Conservation (phyloP, 2,888 invertebrate species). For the Diachrysia chrysitis region DNA sequence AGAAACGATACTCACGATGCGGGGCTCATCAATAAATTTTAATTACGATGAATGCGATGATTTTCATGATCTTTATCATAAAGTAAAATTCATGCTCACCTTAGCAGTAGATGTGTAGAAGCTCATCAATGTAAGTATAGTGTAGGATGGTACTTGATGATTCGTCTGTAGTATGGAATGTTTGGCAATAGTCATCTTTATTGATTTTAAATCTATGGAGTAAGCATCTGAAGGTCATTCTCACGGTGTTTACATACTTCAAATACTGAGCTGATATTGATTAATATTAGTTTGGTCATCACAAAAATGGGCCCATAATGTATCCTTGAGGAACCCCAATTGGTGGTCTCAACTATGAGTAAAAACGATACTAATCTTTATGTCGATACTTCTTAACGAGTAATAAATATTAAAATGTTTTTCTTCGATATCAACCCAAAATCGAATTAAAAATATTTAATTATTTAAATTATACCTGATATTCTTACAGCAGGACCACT, state of each 20-base stretch:
- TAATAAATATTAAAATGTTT: background rate
- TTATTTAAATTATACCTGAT: constrained; percentile 5
- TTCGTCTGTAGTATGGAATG: constrained; percentile 1
- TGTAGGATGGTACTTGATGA: constrained; percentile 2
- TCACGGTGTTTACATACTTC: constrained; percentile 25
- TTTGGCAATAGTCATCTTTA: constrained; percentile 8
- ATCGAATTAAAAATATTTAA: constrained; percentile 11
- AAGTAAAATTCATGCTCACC: background rate
- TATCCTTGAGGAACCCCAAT: background rate
- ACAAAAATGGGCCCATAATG: background rate
- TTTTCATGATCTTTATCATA: constrained; percentile 1
- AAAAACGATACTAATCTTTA: background rate
- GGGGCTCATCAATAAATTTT: constrained; percentile 2
- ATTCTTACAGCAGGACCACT: constrained; percentile 28
- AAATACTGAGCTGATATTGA: background rate
- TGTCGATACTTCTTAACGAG: background rate
- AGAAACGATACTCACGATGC: too few species aligned
- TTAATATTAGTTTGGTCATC: background rate
- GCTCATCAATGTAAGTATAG: constrained; percentile 4
- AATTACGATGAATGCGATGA: constrained; percentile 1
- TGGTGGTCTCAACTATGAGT: too few species aligned
- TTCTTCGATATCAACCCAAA: background rate
- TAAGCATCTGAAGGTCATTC: constrained; percentile 40
- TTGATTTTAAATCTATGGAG: constrained; percentile 31
- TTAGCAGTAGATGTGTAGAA: background rate